A percentile compares a stretch with the other conserved stretches of the same genome.
phyloP scores from a whole-genome alignment of 2,888 invertebrate species.

The Xylota sylvarum region DNA sequence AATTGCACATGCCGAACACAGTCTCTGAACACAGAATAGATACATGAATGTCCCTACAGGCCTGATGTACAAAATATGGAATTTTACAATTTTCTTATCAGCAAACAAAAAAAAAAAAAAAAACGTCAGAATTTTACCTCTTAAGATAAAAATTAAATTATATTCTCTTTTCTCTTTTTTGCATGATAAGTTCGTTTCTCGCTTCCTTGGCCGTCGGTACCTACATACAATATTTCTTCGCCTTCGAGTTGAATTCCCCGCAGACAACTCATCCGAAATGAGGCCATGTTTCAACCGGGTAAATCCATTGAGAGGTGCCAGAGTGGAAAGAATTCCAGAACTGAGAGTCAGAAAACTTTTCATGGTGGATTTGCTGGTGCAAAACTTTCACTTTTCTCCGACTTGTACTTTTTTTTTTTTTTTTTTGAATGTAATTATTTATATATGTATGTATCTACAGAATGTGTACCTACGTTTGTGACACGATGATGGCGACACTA shows the following conservation, averaged over 20 bases:
- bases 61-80: neutral
- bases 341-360: constrained; percentile 13
- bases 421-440: constrained; percentile 22
- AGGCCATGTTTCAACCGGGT: constrained; percentile 20
- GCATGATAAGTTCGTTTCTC: neutral
- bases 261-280: constrained; percentile 33
- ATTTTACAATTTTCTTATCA: constrained; percentile 16
- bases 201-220: neutral
- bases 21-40: neutral
- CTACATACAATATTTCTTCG: neutral
- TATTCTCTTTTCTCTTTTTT: neutral
- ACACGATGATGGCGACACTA: constrained; percentile 4
- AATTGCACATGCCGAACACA: neutral
- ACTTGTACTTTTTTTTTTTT: neutral
- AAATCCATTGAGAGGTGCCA: constrained; percentile 31
- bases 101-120: neutral
- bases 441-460: neutral
- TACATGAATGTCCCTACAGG: neutral
- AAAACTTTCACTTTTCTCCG: constrained; percentile 17
- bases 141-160: constrained; percentile 19
- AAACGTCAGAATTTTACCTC: neutral
- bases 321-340: constrained; percentile 26
- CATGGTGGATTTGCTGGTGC: constrained; percentile 17
- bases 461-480: neutral
- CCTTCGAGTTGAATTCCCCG: constrained; percentile 26